These are phyloP conservation scores for Hoplostethus mediterraneus DNA, from an alignment of 2,797 vertebrate genomes.

Conservation along the genomic window DNA sequence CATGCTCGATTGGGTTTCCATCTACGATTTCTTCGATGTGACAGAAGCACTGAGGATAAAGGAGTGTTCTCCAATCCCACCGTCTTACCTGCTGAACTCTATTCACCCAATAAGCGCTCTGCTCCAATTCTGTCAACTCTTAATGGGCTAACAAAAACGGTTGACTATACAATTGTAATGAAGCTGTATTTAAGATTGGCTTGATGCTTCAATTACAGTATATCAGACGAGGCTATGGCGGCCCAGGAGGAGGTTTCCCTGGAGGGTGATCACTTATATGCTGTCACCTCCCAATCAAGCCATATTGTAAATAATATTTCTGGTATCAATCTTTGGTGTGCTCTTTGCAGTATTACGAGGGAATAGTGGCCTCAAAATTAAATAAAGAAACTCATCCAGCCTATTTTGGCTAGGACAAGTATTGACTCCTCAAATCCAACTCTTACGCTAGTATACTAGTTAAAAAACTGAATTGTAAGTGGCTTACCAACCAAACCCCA, in stretches of 20 bases:
- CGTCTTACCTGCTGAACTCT: constrained; percentile 88
- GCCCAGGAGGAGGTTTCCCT: constrained; percentile 46
- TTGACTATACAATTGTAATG: constrained; percentile 55
- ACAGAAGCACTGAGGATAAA: constrained; percentile 83
- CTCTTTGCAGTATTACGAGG: constrained; percentile 52
- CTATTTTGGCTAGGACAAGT: constrained; percentile 43
- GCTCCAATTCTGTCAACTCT: constrained; percentile 73
- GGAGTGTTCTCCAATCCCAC: constrained; percentile 89
- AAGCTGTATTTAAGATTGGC: constrained; percentile 64
- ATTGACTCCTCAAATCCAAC: constrained; percentile 53
- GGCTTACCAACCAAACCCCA: constrained; percentile 59
- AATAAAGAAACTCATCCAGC: constrained; percentile 35
- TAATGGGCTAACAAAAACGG: constrained; percentile 65
- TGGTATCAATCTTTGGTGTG: constrained; percentile 49
- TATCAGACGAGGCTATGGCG: constrained; percentile 55
- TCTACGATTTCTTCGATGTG: constrained; percentile 74
- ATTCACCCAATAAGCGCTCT: constrained; percentile 75
- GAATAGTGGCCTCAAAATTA: constrained; percentile 62
- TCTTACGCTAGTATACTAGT: constrained; percentile 63
- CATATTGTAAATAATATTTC: constrained; percentile 54
- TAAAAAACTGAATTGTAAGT: constrained; percentile 57
- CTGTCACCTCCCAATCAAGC: constrained; percentile 52
- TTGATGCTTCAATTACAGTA: constrained; percentile 47
- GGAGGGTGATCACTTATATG: constrained; percentile 60
- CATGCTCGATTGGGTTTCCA: constrained; percentile 79